Base-by-base conservation (phyloP, 1,140 invertebrate species). In the Aphelinus atriplicis region DNA sequence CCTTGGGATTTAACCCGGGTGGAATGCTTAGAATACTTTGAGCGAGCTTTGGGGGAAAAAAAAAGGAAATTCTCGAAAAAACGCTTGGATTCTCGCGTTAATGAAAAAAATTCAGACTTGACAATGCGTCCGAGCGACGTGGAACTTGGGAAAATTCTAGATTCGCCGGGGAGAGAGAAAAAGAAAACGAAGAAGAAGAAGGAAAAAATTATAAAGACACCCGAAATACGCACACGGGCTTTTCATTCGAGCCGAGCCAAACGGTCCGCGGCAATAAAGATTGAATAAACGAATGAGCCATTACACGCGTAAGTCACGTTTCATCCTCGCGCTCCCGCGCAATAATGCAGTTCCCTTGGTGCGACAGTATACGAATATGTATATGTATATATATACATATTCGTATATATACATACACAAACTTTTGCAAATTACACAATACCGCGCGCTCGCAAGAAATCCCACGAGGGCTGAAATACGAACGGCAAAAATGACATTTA, bases 221-320 rank as follows among this genome's bases (percentile, higher is more conserved):
- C 26, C 26, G 26, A 26, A 26, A 26, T 26, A 26, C 26, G 26
- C 26, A 26, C 26, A 26, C 26, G 26, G 26, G 26, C 26, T 26
- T 26, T 26, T 26, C 26, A 26, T 26, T 26, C 26, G 26, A 26
- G 26, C 26, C 26, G 26, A 26, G 45, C 57, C 56, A 57, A n/a
- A 57, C 45, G 50, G 61, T 62, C 62, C 63, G 48, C 50, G 53
- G 43, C 42, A 42, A 55, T 71, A 48, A 71, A 71, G 60, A 64
- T 71, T 56, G 66, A 73, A 73, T 73, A 73, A 73, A 53, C 9
- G 63, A 75, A 75, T 69, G 73, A 75, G 53, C 73, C 73, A 75
- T 69, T 68, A 69, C 58, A 64, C 58, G 70, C 63, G 64, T 70
- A 75, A 75, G 67, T 75, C 73, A 70, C 67, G 73, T 56, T 73